Base-by-base conservation (phyloP, 2,113 vertebrate genomes). In the Pseudorectes ferrugineus region DNA sequence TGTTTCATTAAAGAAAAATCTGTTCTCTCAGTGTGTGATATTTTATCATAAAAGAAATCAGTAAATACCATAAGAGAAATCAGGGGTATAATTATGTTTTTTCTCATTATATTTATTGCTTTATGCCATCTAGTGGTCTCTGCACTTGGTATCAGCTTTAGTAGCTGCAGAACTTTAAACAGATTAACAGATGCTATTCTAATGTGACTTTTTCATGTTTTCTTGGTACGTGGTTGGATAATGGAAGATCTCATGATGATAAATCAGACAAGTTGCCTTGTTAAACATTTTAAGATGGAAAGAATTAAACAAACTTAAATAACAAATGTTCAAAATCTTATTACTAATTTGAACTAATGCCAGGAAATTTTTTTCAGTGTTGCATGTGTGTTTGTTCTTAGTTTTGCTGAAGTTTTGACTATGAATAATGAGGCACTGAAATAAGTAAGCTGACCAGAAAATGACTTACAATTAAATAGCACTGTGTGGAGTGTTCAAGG, bases 251-350 rank as follows among this genome's bases (percentile, higher is more conserved):
- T 51, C 89, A 88, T 36, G 91, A 95, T 96, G 97, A 96, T 90
- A 85, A 84, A 92, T 86, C 74, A 62, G 94, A 93, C 85, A 92
- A 96, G 80, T 95, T 97, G 93, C 57, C 66, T 96, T 92, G 87
- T 96, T 94, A 93, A 73, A 96, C 77, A 68, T 89, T 96, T 83
- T 94, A 94, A 95, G 91, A 94, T 93, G 87, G 93, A 96, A 97
- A 72, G 73, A 97, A 96, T 97, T 94, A 97, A 98, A 97, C 94
- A 97, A 97, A 96, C 74, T 97, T 97, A 96, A 98, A 97, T 97
- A 97, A 95, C 95, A 97, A 97, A 97, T 96, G 95, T 95, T 98
- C 85, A 95, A 89, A 96, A 97, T 96, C 92, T 97, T 96, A 95
- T 98, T 97, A 91, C 93, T 98, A 98, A 97, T 97, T 97, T 97